Percentiles rank a stretch among this genome's conserved stretches.
Evolutionary conservation across 2,113 vertebrate species (phyloP).

Genomic region (Ariopsis seemanni): DNA sequence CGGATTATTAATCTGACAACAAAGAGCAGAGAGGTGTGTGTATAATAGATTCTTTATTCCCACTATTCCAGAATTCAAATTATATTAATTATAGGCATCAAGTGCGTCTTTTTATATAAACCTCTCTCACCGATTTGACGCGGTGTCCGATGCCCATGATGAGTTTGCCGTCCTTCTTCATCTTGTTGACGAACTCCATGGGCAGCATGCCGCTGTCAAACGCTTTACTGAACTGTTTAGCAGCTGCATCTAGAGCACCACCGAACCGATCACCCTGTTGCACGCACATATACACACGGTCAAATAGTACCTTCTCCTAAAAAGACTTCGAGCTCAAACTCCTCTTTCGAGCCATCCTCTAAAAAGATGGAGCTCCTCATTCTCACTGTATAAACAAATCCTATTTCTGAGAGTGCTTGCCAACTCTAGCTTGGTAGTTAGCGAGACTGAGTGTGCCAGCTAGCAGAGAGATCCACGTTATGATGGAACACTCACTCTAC

Average conservation of each 20-base stretch:
- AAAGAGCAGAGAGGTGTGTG: no score
- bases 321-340: neutral
- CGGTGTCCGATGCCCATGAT: conserved; percentile 99
- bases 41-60: no score
- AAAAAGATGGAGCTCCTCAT: neutral
- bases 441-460: no score
- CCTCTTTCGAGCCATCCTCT: neutral
- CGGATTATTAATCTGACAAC: conserved; percentile 90
- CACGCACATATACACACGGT: no score
- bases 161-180: conserved; percentile 97
- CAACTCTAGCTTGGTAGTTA: neutral
- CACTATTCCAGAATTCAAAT: neutral
- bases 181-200: conserved; percentile 99
- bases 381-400: neutral
- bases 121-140: conserved; percentile 89
- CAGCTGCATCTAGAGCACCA: conserved; percentile 93
- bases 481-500: neutral
- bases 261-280: conserved; percentile 92
- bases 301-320: neutral
- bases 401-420: neutral
- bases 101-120: no score
- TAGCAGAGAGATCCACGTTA: neutral
- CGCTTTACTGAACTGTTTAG: conserved; percentile 97
- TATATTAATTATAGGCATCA: no score
- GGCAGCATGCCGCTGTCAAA: conserved; percentile 96